Conservation (phyloP, 2,888 invertebrate genomes). For the Ophioninae sp. region DNA sequence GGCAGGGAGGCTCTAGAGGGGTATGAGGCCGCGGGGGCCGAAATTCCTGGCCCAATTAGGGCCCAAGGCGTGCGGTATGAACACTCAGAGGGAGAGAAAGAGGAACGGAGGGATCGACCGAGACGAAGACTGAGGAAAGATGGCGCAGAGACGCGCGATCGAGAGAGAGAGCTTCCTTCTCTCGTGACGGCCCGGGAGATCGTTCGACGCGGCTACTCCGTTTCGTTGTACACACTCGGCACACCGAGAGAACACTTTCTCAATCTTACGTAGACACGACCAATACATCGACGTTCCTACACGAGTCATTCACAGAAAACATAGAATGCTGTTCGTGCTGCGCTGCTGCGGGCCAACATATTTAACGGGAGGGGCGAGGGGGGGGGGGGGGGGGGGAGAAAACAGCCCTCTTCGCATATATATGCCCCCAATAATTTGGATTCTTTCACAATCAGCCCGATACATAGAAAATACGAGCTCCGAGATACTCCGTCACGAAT, state of each 20-base stretch:
- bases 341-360: slow-evolving; percentile 22
- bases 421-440: neutral
- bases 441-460: slow-evolving; percentile 23
- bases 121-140: slow-evolving; percentile 14
- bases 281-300: slow-evolving; percentile 31
- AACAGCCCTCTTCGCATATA: neutral
- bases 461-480: slow-evolving; percentile 36
- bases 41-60: slow-evolving; percentile 77
- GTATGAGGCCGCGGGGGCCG: slow-evolving; percentile 56
- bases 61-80: slow-evolving; percentile 68
- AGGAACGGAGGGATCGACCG: neutral
- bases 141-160: slow-evolving; percentile 62
- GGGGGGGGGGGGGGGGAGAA: neutral
- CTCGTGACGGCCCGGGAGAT: slow-evolving; percentile 64
- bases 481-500: slow-evolving; percentile 2
- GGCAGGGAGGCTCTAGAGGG: slow-evolving; percentile 44
- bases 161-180: slow-evolving; percentile 56
- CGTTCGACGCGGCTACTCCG: slow-evolving; percentile 38
- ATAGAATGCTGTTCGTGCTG: slow-evolving; percentile 56
- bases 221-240: slow-evolving; percentile 2
- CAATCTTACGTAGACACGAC: slow-evolving; percentile 11
- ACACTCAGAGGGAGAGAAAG: slow-evolving; percentile 23
- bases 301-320: slow-evolving; percentile 80
- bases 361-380: neutral
- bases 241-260: slow-evolving; percentile 47